Base-by-base conservation (phyloP, 2,888 invertebrate genomes). In the Synergus laeviventris region DNA sequence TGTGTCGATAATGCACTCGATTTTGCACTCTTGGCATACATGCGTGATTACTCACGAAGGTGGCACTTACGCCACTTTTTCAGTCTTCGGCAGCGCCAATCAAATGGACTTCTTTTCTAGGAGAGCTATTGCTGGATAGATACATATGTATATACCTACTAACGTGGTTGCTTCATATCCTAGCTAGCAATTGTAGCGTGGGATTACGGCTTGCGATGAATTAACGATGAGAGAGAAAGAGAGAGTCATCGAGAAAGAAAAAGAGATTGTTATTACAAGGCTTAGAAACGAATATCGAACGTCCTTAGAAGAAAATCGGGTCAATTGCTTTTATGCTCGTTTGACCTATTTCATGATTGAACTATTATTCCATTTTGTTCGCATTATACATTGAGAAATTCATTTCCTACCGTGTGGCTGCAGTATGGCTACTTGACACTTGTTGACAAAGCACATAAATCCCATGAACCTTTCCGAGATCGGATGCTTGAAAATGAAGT, bases 141-240 rank as follows among this genome's bases (percentile, higher is more conserved):
- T 31, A 16, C 31, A 60, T 56, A 39, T 21, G 31, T 66, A 66
- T 24, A 24, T 66, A n/a, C 14, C 61, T 8, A 61, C 61, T 61
- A 61, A 66, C 24, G 66, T 24, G 66, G 16, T 66, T 66, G 66
- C 66, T 66, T 66, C 66, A 66, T 66, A 66, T 66, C 66, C 66
- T 66, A 66, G 66, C 66, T 66, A 66, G 66, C 66, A 66, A 66
- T 49, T 66, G 66, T 66, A 66, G 66, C 66, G 66, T 66, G 66
- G 66, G 66, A 66, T 66, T 45, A 66, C 21, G 66, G 31, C 45
- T 66, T 14, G 24, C 66, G 66, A 66, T 66, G 66, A 66, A 66
- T 66, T 66, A 66, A 49, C 66, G 66, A 66, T 66, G 66, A 66
- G 66, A 42, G 66, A 66, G 66, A 66, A 45, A 31, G 66, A 66